Conservation (phyloP, 2,113 vertebrate species). For the Macroglossus sobrinus region DNA sequence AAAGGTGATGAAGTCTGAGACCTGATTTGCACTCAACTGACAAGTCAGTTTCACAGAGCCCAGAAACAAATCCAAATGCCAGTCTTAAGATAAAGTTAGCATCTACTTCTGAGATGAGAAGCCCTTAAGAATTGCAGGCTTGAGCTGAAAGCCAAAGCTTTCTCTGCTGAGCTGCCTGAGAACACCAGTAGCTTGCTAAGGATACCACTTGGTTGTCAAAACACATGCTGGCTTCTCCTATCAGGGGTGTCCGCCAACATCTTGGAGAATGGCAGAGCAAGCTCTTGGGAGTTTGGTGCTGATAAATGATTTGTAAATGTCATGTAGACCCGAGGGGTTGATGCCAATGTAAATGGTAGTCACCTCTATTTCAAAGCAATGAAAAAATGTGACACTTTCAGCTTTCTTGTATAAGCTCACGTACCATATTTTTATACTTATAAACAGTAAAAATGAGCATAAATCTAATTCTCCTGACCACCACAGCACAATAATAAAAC, state of each 20-base stretch:
- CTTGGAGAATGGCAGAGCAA: neutral
- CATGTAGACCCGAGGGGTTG: neutral
- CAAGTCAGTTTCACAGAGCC: neutral
- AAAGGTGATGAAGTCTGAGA: neutral
- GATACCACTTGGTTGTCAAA: constrained; percentile 57
- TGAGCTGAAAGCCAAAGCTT: neutral
- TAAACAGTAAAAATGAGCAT: neutral
- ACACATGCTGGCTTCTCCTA: constrained; percentile 17
- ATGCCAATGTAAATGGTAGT: neutral
- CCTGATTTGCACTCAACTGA: neutral
- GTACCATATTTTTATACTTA: neutral
- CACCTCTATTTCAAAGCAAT: neutral
- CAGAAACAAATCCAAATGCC: neutral
- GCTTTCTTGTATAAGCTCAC: neutral
- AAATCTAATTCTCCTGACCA: neutral
- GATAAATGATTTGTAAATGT: constrained; percentile 40
- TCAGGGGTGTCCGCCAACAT: constrained; percentile 12
- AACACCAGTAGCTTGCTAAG: neutral
- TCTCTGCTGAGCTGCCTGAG: neutral
- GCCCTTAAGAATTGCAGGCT: neutral
- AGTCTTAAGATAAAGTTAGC: neutral
- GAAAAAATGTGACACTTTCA: neutral
- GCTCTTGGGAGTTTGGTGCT: neutral
- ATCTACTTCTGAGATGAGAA: neutral
- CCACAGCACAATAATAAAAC: neutral